phyloP scores from a whole-genome alignment of 2,113 vertebrate species.

The Petaurus breviceps region DNA sequence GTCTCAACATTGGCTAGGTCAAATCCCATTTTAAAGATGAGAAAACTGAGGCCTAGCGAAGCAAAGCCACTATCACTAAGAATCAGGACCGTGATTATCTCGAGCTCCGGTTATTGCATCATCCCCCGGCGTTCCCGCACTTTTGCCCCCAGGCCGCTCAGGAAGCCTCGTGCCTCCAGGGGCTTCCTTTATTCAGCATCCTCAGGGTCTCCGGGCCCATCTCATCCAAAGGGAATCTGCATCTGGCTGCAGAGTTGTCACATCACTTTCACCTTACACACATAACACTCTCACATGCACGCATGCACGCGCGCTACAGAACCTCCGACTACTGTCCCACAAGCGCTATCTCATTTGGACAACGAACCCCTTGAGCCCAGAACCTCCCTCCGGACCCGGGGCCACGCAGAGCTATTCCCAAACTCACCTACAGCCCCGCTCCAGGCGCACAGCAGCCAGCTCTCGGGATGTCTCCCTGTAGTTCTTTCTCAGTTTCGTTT shows the following conservation, averaged over 20 bases:
- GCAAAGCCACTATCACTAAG: not conserved
- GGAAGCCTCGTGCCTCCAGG: not conserved
- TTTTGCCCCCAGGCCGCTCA: not conserved
- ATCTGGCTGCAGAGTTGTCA: not conserved
- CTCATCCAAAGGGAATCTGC: not conserved
- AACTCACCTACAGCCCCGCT: not conserved
- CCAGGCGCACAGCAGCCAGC: not conserved
- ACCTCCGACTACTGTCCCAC: not conserved
- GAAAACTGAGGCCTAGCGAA: not conserved
- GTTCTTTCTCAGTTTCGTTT: conserved; percentile 57
- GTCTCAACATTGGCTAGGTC: not conserved
- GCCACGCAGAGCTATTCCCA: not conserved
- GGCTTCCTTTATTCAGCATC: not conserved
- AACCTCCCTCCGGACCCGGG: not conserved
- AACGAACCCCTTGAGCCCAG: not conserved
- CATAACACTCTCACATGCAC: not conserved
- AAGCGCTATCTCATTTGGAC: not conserved
- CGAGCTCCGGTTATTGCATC: not conserved
- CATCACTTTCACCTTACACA: not conserved
- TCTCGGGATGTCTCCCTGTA: accelerated
- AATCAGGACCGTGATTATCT: not conserved
- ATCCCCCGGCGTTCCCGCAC: not conserved
- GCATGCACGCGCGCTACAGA: not conserved
- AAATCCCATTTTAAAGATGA: not conserved
- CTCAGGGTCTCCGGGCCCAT: no score